Percentiles rank a stretch among this genome's conserved stretches.
phyloP scores from a whole-genome alignment of 2,888 invertebrate genomes.

The Griposia aprilina region DNA sequence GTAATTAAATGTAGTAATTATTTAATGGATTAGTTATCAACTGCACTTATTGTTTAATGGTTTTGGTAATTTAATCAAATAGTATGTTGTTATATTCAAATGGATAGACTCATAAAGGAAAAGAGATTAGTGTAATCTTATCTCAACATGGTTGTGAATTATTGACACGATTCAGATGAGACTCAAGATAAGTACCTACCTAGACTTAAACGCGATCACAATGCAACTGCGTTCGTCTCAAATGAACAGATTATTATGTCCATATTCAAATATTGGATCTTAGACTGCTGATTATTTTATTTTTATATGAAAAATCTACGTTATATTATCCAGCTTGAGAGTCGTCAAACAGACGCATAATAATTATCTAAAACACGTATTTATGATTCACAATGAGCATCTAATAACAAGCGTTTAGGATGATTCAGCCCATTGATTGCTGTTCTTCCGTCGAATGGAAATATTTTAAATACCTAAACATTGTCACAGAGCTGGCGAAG shows the following conservation, averaged over 20 bases:
- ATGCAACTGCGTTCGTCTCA: neutral
- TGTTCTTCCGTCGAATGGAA: neutral
- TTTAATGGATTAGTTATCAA: conserved; percentile 37
- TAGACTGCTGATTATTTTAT: neutral
- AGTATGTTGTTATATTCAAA: neutral
- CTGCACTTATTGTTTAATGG: conserved; percentile 18
- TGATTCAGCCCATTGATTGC: conserved; percentile 13
- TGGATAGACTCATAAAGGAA: no score
- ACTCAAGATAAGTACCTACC: neutral
- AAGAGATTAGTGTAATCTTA: neutral
- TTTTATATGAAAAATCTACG: neutral
- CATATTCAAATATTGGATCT: neutral
- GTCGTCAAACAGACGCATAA: neutral
- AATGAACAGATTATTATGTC: neutral
- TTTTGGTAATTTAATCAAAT: conserved; percentile 10
- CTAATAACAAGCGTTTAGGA: neutral
- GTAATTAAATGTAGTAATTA: conserved; percentile 35
- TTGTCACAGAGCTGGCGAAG: neutral
- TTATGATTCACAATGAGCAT: neutral
- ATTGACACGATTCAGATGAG: neutral
- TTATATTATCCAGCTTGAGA: neutral
- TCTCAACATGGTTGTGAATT: neutral
- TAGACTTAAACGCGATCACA: neutral
- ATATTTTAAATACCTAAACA: neutral
- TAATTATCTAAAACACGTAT: neutral